A percentile compares a stretch with the other conserved stretches of the same genome.
These are phyloP conservation scores for Osedax fenrisi DNA, from an alignment of 2,888 invertebrate species.

Conservation along the genomic window DNA sequence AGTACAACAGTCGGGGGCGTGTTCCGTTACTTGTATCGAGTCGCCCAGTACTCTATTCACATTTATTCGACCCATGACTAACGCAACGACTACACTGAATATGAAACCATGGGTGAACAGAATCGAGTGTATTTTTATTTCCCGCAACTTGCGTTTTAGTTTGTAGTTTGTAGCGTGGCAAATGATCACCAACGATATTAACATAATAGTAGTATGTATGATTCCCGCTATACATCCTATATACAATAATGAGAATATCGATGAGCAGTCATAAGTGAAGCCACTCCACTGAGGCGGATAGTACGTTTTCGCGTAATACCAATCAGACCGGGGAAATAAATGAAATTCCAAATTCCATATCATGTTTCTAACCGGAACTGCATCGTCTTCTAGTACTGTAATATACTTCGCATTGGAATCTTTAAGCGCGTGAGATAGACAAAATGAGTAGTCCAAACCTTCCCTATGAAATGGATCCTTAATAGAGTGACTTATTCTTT, in stretches of 20 bases:
- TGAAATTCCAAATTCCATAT: neutral
- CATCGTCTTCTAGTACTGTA: neutral
- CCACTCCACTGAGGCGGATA: neutral
- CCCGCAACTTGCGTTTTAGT: neutral
- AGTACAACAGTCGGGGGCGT: neutral
- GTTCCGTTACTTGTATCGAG: neutral
- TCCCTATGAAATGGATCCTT: neutral
- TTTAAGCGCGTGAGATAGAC: neutral
- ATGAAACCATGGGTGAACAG: neutral
- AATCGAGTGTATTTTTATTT: neutral
- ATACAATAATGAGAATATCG: neutral
- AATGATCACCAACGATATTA: neutral
- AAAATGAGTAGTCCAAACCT: neutral
- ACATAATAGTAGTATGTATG: neutral
- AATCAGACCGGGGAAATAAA: neutral
- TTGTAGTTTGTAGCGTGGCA: too few relatives aligned
- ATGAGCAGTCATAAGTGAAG: neutral
- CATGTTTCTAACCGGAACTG: neutral
- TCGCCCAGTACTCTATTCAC: neutral
- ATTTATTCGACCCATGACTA: neutral
- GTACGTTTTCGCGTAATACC: neutral
- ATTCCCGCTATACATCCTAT: neutral
- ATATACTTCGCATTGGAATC: neutral
- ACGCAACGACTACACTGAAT: neutral
- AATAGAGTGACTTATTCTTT: neutral